Evolutionary conservation across 2,113 vertebrate species (phyloP).

Genomic region (Lipophrys pholis): DNA sequence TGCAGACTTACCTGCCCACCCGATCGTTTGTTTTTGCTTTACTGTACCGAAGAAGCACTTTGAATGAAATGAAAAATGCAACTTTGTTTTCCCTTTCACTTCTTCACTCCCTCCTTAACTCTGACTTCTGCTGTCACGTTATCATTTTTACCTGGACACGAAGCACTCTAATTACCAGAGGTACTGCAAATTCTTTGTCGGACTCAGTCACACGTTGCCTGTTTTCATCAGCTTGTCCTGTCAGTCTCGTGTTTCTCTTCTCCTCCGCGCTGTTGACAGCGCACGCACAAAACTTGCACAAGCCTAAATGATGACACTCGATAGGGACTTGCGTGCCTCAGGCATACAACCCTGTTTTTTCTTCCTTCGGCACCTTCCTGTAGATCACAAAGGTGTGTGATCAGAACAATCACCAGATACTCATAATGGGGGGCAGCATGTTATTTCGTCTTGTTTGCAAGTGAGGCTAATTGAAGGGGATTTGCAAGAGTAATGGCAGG

Average conservation of each 20-base stretch:
- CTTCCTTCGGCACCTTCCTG: not conserved
- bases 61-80: too few species aligned
- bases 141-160: too few species aligned
- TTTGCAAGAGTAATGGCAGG: conserved; percentile 34
- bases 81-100: too few species aligned
- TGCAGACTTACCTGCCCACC: too few species aligned
- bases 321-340: conserved; percentile 17
- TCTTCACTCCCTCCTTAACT: too few species aligned
- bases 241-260: conserved; percentile 17
- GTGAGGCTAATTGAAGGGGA: not conserved
- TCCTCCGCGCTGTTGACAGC: not conserved
- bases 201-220: not conserved
- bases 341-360: conserved; percentile 8
- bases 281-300: conserved; percentile 15
- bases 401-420: not conserved
- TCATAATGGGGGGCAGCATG: not conserved
- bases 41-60: too few species aligned
- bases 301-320: conserved; percentile 39
- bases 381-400: not conserved
- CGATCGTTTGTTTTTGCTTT: too few species aligned
- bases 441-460: conserved; percentile 19
- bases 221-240: conserved; percentile 28
- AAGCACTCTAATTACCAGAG: too few species aligned
- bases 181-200: not conserved
- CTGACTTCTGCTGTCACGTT: too few species aligned